These are phyloP conservation scores for Callipepla squamata DNA, from an alignment of 2,113 vertebrate genomes.

Conservation along the genomic window DNA sequence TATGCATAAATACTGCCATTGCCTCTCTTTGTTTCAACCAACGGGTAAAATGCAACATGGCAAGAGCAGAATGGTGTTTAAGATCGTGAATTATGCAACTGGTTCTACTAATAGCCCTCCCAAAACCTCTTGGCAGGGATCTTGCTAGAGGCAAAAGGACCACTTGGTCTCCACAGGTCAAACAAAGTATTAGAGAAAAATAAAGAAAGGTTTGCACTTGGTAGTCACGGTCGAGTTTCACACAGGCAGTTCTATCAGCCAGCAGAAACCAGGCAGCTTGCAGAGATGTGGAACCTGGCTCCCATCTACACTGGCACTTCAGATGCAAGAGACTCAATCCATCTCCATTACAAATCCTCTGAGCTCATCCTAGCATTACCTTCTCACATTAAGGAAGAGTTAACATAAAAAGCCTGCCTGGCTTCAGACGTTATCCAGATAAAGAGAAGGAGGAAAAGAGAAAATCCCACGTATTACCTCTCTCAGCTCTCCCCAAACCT, in stretches of 20 bases:
- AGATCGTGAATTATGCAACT: neutral
- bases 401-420: constrained; percentile 46
- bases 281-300: neutral
- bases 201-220: neutral
- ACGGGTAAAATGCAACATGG: neutral
- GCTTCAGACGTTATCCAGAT: constrained; percentile 52
- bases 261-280: neutral
- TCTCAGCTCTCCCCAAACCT: constrained; percentile 7
- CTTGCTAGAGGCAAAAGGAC: neutral
- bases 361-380: constrained; percentile 58
- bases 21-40: neutral
- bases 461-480: constrained; percentile 47
- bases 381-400: constrained; percentile 64
- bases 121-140: neutral
- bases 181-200: neutral
- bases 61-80: neutral
- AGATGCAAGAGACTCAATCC: constrained; percentile 28
- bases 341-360: constrained; percentile 66
- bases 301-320: neutral
- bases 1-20: neutral
- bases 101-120: neutral
- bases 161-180: neutral
- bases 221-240: neutral
- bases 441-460: constrained; percentile 38
- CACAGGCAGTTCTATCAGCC: neutral